Conservation (phyloP, 2,888 invertebrate genomes). For the Drosophila kanekoi region DNA sequence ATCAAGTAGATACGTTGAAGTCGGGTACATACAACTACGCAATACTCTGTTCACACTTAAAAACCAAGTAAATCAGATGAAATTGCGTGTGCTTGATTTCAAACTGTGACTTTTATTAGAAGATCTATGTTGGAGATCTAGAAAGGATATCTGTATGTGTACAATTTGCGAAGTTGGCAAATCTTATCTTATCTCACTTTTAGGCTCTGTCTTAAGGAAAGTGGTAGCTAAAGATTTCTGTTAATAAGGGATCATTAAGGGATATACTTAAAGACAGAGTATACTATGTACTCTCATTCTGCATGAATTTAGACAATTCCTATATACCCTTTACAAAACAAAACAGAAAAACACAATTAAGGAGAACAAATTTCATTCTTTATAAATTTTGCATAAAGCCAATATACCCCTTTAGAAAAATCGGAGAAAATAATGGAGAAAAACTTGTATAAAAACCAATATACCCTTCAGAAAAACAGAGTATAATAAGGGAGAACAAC, state of each 20-base stretch:
- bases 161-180: too few relatives aligned
- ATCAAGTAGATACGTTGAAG: neutral
- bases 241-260: too few relatives aligned
- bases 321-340: neutral
- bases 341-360: neutral
- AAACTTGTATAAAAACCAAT: slow-evolving; percentile 58
- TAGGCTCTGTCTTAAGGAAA: too few relatives aligned
- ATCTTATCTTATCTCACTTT: too few relatives aligned
- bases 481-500: slow-evolving; percentile 40
- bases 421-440: slow-evolving; percentile 4
- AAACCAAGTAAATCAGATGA: too few relatives aligned
- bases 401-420: neutral
- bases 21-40: neutral
- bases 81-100: too few relatives aligned
- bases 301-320: slow-evolving; percentile 34
- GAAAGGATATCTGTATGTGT: too few relatives aligned
- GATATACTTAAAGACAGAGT: too few relatives aligned
- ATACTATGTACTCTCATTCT: slow-evolving; percentile 38
- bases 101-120: too few relatives aligned
- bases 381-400: too few relatives aligned
- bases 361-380: neutral
- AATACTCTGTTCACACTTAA: neutral
- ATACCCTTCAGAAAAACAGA: neutral
- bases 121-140: too few relatives aligned
- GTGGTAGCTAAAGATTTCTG: too few relatives aligned